Conservation (phyloP, 2,113 vertebrate species). For the Fregetta grallaria region DNA sequence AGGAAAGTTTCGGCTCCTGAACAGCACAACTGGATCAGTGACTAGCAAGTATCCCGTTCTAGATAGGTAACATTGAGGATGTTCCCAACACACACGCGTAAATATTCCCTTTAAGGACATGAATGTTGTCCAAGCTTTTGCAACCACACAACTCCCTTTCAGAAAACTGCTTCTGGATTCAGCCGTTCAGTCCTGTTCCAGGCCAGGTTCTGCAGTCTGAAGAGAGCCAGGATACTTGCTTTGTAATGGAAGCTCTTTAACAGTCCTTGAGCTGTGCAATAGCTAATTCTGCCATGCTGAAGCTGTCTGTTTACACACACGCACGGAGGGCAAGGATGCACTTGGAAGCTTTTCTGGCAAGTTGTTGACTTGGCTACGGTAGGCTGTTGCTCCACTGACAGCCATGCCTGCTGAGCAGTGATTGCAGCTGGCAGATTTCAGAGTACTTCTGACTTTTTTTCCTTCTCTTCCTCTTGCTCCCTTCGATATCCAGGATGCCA, state of each 20-base stretch:
- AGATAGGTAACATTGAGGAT: background rate
- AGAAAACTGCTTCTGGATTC: background rate
- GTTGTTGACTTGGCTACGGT: constrained; percentile 14
- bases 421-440: constrained; percentile 27
- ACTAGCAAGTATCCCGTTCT: background rate
- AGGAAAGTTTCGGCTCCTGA: background rate
- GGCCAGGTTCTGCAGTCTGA: background rate
- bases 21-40: background rate
- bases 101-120: background rate
- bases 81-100: background rate
- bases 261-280: background rate
- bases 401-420: constrained; percentile 34
- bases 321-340: background rate
- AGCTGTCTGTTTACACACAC: constrained; percentile 34
- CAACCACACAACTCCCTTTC: background rate
- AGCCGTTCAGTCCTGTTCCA: background rate
- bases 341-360: constrained; percentile 42
- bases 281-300: background rate
- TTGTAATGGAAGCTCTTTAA: constrained; percentile 14
- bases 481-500: constrained; percentile 64
- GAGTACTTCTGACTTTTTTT: constrained; percentile 15
- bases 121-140: background rate
- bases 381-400: background rate
- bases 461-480: background rate
- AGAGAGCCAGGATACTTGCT: background rate